These are phyloP conservation scores for Sebastes reedi DNA, from an alignment of 2,797 vertebrate species.

Conservation along the genomic window DNA sequence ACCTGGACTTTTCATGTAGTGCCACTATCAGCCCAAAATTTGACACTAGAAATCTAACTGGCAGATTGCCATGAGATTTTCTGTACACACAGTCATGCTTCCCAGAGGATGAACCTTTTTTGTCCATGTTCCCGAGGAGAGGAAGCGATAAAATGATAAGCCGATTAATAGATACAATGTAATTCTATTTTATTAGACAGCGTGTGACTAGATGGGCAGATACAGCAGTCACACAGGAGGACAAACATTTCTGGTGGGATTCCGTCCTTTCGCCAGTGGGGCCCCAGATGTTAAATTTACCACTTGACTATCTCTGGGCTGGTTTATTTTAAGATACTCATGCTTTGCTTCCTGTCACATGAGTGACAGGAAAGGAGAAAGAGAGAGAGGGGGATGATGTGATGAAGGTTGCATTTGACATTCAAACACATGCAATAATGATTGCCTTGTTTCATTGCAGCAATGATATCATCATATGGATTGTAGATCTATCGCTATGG, in stretches of 20 bases:
- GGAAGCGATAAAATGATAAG: background rate
- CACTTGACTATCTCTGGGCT: slow-evolving; percentile 35
- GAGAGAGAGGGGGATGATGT: background rate
- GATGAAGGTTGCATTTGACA: background rate
- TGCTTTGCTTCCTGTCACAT: slow-evolving; percentile 20
- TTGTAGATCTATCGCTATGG: background rate
- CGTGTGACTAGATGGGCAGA: background rate
- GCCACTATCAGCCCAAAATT: background rate
- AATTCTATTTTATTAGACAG: background rate
- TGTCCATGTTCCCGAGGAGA: background rate
- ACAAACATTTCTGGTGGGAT: background rate
- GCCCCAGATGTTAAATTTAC: slow-evolving; percentile 39
- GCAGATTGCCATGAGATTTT: background rate
- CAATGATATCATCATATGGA: background rate
- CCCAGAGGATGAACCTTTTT: background rate
- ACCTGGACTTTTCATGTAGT: background rate
- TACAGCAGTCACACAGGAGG: background rate
- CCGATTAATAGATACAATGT: background rate
- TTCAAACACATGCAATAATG: background rate
- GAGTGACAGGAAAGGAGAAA: slow-evolving; percentile 43
- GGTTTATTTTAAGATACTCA: slow-evolving; percentile 40
- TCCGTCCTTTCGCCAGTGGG: background rate
- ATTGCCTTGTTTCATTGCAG: background rate
- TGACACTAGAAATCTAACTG: background rate
- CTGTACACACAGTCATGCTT: background rate